Evolutionary conservation across 2,888 invertebrate genomes (phyloP), one percentile per base, ranked within the genome.

Genomic region (Latheticus oryzae): DNA sequence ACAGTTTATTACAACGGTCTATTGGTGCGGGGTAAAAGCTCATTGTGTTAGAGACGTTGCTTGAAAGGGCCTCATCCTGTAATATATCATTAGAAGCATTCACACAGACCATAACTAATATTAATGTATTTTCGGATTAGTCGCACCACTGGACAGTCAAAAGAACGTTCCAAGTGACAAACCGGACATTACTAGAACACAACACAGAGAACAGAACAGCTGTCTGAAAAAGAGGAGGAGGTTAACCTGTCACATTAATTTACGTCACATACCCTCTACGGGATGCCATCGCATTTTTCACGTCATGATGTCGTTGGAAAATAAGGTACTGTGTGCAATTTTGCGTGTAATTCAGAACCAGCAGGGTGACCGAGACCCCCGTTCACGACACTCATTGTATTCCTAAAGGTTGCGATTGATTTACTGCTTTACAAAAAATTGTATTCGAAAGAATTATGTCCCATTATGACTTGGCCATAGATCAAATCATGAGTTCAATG

Each of bases 121-220:
- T 73, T 71, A 73, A 76, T 78, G 75, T 75, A 77, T 76, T 76
- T 75, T 73, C 70, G 72, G 74, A 78, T 77, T 76, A 74, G 76
- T 72, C 69, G 66, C 71, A 71, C 73, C 67, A 69, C 69, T 62
- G 71, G 71, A 65, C 64, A 60, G 64, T 61, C 60, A 68, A 71
- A 70, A 71, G 65, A 67, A 69, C 62, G 59, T 55, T 52, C 63
- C 45, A 66, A 58, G 72, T 71, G 74, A 72, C 74, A 74, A 71
- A 71, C 73, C 73, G 74, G 74, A 75, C 74, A 74, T 72, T 72
- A 69, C 64, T 61, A 60, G 68, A 65, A 66, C 68, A 66, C 65
- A n/a, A 62, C 62, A 60, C 45, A 50, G 62, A n/a, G 62, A 61
- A 60, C 45, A 50, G 62, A 62, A 57, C 69, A 69, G 67, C 70